phyloP scores from a whole-genome alignment of 1,140 invertebrate species.

The Acyrthosiphon pisum region DNA sequence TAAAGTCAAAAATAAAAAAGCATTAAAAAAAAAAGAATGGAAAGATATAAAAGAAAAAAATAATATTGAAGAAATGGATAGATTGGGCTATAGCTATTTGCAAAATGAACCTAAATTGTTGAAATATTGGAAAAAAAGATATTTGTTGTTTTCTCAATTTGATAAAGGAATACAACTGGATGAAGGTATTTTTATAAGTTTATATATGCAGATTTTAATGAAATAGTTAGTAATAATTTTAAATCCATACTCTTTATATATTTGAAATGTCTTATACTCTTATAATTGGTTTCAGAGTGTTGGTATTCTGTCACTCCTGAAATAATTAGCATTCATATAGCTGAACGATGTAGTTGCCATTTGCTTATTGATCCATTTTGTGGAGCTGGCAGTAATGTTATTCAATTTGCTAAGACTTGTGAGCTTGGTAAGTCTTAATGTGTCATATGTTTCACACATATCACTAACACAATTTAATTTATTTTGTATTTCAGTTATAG shows the following conservation, averaged over 20 bases:
- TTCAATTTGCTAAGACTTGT: constrained; percentile 93
- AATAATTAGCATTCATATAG: constrained; percentile 88
- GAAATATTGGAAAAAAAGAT: constrained; percentile 90
- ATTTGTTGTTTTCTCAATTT: constrained; percentile 86
- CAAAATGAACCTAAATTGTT: constrained; percentile 71
- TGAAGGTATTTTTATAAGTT: constrained; percentile 65
- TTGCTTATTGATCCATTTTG: constrained; percentile 96
- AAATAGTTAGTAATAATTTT: background rate
- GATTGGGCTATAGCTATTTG: constrained; percentile 66
- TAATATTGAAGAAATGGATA: background rate
- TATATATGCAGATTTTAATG: background rate
- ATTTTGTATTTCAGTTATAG: constrained; percentile 76
- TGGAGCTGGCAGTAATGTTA: constrained; percentile 96
- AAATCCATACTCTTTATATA: background rate
- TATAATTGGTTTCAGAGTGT: constrained; percentile 72
- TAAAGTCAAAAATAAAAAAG: background rate
- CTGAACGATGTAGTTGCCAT: constrained; percentile 77
- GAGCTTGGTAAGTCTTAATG: constrained; percentile 72
- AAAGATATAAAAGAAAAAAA: background rate
- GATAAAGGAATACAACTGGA: constrained; percentile 89
- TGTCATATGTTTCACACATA: background rate
- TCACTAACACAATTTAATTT: background rate
- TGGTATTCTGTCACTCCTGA: constrained; percentile 99
- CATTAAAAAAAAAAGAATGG: background rate
- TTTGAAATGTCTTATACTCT: background rate